Evolutionary conservation across 2,797 vertebrate species (phyloP).

Genomic region (Caiman crocodilus): DNA sequence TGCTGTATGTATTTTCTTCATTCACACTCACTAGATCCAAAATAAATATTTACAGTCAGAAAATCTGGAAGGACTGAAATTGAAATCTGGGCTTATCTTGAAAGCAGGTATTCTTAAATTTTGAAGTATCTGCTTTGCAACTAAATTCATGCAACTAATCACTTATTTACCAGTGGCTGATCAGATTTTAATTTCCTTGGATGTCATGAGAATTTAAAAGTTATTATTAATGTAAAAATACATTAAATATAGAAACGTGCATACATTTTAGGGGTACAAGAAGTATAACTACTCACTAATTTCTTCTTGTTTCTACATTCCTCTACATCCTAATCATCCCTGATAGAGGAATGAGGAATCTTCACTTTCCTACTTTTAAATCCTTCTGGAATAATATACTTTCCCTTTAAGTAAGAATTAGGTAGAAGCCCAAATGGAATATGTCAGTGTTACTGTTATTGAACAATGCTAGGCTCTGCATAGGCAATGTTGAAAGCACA

Average conservation of each 20-base stretch:
- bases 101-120: not conserved
- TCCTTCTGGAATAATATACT: not conserved
- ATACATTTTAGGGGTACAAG: not conserved
- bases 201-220: not conserved
- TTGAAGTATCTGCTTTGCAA: not conserved
- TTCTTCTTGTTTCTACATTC: not conserved
- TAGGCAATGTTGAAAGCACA: slow-evolving; percentile 3
- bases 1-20: not conserved
- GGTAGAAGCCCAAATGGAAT: not conserved
- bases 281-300: too few relatives aligned
- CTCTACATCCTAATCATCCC: not conserved
- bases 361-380: not conserved
- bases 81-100: not conserved
- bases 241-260: not conserved
- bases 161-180: not conserved
- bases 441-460: not conserved
- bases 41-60: not conserved
- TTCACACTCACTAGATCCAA: not conserved
- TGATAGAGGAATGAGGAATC: not conserved
- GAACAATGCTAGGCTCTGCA: not conserved
- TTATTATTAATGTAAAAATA: too few relatives aligned
- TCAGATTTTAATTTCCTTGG: not conserved
- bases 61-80: not conserved
- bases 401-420: not conserved
- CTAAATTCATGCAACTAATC: not conserved